Percentiles rank a stretch among this genome's conserved stretches.
Evolutionary conservation across 2,113 vertebrate species (phyloP).

Genomic region (Lepisosteus oculatus): DNA sequence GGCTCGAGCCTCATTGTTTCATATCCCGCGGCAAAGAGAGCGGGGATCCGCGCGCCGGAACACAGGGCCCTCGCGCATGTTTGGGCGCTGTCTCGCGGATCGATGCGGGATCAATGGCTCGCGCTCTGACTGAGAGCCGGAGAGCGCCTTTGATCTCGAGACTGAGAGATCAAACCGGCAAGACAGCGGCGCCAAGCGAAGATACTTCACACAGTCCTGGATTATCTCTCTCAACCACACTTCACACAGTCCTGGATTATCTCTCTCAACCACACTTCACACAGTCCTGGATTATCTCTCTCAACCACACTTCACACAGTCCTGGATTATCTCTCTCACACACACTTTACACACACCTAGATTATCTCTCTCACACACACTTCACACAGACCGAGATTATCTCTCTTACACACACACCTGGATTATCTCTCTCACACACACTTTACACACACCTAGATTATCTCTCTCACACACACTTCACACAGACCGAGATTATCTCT

Average conservation of each 20-base stretch:
- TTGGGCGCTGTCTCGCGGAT: conserved; percentile 65
- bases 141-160: conserved; percentile 79
- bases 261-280: no score
- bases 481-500: no score
- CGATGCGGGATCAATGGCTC: conserved; percentile 80
- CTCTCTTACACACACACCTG: not conserved
- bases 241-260: no score
- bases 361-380: conserved; percentile 20
- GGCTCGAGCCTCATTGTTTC: conserved; percentile 83
- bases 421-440: conserved; percentile 19
- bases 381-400: conserved; percentile 26
- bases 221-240: no score
- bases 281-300: no score
- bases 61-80: conserved; percentile 39
- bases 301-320: no score
- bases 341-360: conserved; percentile 35
- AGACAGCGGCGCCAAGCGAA: conserved; percentile 37
- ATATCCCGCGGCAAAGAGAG: conserved; percentile 82
- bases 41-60: conserved; percentile 66
- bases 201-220: conserved; percentile 9
- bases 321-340: no score
- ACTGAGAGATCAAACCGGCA: conserved; percentile 76
- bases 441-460: conserved; percentile 17
- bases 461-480: no score
- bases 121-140: conserved; percentile 81